phyloP scores from a whole-genome alignment of 2,888 invertebrate genomes.

The Gnatocerus cornutus region DNA sequence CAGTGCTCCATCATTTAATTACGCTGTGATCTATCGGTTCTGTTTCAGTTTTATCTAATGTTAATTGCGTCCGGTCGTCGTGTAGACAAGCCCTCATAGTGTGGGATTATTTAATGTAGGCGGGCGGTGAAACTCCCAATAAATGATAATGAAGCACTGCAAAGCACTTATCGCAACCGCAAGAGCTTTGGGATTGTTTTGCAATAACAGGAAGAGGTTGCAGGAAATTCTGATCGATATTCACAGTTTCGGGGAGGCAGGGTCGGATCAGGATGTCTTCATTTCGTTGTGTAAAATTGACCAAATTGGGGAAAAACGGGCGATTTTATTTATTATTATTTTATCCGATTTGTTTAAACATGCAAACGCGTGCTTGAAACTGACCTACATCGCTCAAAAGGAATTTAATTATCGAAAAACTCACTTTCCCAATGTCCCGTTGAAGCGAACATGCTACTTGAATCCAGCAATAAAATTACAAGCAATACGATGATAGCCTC shows the following conservation, averaged over 20 bases:
- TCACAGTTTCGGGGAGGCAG: slow-evolving; percentile 18
- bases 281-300: neutral
- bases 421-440: slow-evolving; percentile 1
- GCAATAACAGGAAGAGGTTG: slow-evolving; percentile 46
- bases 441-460: slow-evolving; percentile 3
- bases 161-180: slow-evolving; percentile 40
- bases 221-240: slow-evolving; percentile 39
- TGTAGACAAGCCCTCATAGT: neutral
- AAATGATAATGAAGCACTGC: slow-evolving; percentile 43
- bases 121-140: slow-evolving; percentile 6
- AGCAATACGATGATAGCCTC: slow-evolving; percentile 12
- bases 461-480: slow-evolving; percentile 17
- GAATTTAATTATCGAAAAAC: too few species aligned
- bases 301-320: neutral
- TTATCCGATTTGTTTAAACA: too few species aligned
- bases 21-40: slow-evolving; percentile 1
- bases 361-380: too few species aligned
- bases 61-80: too few species aligned
- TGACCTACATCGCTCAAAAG: too few species aligned
- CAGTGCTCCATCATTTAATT: slow-evolving; percentile 14
- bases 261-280: slow-evolving; percentile 13
- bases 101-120: neutral
- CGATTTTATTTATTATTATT: too few species aligned
- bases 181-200: slow-evolving; percentile 43
- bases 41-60: too few species aligned